phyloP scores from a whole-genome alignment of 2,888 invertebrate genomes.

The Bombylius discolor region DNA sequence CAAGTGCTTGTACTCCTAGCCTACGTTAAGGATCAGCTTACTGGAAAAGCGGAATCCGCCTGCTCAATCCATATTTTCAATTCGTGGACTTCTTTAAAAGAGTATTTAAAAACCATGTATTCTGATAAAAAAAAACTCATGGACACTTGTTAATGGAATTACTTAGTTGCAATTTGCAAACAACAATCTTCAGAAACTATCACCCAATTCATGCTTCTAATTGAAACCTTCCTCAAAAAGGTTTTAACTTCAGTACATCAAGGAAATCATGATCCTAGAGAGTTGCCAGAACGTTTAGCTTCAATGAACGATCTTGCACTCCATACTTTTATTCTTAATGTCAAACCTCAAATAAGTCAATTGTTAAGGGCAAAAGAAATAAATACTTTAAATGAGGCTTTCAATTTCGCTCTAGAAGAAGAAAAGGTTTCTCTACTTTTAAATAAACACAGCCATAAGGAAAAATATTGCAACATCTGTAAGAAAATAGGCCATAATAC shows the following conservation, averaged over 20 bases:
- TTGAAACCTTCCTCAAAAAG: conserved; percentile 2
- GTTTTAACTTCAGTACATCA: conserved; percentile 1
- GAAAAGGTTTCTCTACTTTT: conserved; percentile 6
- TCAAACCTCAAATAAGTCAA: conserved; percentile 1
- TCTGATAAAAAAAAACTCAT: neutral
- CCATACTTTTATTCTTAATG: conserved; percentile 3
- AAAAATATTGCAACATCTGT: conserved; percentile 2
- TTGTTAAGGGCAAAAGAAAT: conserved; percentile 5
- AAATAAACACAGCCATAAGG: neutral
- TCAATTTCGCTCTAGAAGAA: conserved; percentile 4
- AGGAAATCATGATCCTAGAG: neutral
- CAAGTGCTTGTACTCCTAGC: neutral
- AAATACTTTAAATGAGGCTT: conserved; percentile 1
- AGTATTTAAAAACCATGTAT: neutral
- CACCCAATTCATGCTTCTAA: conserved; percentile 2
- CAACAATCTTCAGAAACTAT: conserved; percentile 1
- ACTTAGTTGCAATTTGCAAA: neutral
- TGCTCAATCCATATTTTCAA: neutral
- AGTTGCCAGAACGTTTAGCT: conserved; percentile 2
- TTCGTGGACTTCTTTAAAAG: neutral
- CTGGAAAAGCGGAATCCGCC: neutral
- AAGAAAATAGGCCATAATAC: neutral
- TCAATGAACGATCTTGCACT: conserved; percentile 7
- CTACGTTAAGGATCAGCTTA: neutral
- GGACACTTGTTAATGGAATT: neutral